A percentile compares a stretch with the other conserved stretches of the same genome.
phyloP scores from a whole-genome alignment of 2,797 vertebrate species.

The Malurus splendens region DNA sequence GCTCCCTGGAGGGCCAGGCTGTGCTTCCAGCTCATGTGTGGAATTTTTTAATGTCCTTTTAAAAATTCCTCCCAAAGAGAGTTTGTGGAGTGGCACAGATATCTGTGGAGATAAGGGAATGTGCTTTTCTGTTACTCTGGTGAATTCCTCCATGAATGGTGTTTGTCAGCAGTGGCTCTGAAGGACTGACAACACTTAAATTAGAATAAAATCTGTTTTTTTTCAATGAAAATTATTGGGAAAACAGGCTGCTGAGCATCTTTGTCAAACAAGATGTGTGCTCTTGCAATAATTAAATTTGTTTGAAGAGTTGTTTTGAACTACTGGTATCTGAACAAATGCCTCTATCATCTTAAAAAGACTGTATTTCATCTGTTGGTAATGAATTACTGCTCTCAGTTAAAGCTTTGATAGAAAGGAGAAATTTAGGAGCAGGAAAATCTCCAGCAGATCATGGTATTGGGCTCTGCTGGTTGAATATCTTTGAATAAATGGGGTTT shows the following conservation, averaged over 20 bases:
- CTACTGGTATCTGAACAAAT: not conserved
- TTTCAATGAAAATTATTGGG: not conserved
- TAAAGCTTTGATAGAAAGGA: not conserved
- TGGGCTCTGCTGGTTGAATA: not conserved
- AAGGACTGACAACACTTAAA: not conserved
- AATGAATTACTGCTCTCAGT: not conserved
- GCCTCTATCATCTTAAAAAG: not conserved
- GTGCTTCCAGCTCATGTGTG: fast-evolving
- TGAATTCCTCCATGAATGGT: not conserved
- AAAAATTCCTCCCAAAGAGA: not conserved
- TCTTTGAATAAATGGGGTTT: not conserved
- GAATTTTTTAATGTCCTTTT: not conserved
- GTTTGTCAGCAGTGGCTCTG: not conserved
- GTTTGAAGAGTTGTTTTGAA: not conserved
- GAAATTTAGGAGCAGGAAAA: not conserved
- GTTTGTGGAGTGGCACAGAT: not conserved
- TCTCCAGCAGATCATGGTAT: not conserved
- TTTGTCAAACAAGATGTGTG: not conserved
- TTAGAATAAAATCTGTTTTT: not conserved
- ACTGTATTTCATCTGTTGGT: not conserved
- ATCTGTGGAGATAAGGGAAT: not conserved
- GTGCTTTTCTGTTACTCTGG: not conserved
- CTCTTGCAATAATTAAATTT: not conserved
- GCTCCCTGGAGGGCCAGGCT: not conserved
- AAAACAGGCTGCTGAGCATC: not conserved